phyloP scores from a whole-genome alignment of 1,140 invertebrate genomes.

The Aradophagus sp. region DNA sequence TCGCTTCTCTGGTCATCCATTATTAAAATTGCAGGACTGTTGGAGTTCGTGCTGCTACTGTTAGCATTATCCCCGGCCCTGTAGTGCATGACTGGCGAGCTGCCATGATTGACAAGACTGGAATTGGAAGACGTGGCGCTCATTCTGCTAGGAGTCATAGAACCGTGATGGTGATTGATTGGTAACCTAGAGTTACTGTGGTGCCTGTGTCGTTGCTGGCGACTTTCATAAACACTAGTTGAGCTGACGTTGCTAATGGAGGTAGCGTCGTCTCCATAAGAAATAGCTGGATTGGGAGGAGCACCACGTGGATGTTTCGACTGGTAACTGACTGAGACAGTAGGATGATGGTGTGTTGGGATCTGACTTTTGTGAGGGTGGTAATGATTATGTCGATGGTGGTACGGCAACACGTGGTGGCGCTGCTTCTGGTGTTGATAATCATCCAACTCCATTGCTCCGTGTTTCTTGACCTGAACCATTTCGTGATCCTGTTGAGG shows the following conservation, averaged over 20 bases:
- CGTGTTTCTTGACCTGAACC: not conserved
- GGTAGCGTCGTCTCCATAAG: slow-evolving; percentile 26
- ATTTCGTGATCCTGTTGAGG: not conserved
- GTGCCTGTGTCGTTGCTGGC: slow-evolving; percentile 52
- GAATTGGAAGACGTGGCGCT: slow-evolving; percentile 64
- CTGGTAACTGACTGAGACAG: slow-evolving; percentile 27
- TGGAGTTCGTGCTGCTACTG: slow-evolving; percentile 59
- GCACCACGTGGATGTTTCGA: slow-evolving; percentile 30
- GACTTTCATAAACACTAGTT: slow-evolving; percentile 16
- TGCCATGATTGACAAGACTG: slow-evolving; percentile 65
- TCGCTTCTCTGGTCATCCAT: slow-evolving; percentile 57
- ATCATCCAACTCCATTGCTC: slow-evolving; percentile 13
- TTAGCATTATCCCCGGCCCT: slow-evolving; percentile 56
- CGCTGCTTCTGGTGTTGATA: slow-evolving; percentile 45
- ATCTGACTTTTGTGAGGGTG: slow-evolving; percentile 28
- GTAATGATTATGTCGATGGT: slow-evolving; percentile 40
- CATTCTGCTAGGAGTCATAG: slow-evolving; percentile 54
- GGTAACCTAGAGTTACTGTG: slow-evolving; percentile 37
- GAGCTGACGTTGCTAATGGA: slow-evolving; percentile 26
- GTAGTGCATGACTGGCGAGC: slow-evolving; percentile 58
- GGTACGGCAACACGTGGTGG: slow-evolving; percentile 23
- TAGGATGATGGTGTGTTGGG: slow-evolving; percentile 21
- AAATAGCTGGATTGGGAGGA: slow-evolving; percentile 4
- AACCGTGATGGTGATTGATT: slow-evolving; percentile 57
- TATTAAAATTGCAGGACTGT: slow-evolving; percentile 51